Percentiles rank a stretch among this genome's conserved stretches.
Evolutionary conservation across 2,888 invertebrate genomes (phyloP).

Genomic region (Trissolcus brochymenae): DNA sequence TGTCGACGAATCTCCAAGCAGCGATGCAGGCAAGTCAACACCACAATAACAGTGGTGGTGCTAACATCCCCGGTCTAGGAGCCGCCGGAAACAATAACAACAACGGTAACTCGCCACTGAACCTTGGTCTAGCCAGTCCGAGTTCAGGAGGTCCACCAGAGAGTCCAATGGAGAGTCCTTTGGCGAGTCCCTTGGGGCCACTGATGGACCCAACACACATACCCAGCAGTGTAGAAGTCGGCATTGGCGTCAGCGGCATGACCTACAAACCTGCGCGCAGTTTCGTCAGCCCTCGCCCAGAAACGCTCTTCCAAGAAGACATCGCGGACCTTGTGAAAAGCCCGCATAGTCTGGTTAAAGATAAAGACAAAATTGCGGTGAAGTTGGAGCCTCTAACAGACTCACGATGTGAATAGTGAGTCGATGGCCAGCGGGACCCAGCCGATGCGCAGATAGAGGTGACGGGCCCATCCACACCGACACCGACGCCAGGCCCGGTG

Average conservation of each 20-base stretch:
- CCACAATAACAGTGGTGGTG: constrained; percentile 67
- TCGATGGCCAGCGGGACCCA: constrained; percentile 53
- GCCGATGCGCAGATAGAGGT: constrained; percentile 50
- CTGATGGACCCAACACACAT: constrained; percentile 81
- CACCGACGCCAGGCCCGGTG: constrained; percentile 31
- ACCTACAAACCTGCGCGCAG: constrained; percentile 81
- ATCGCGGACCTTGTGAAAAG: constrained; percentile 82
- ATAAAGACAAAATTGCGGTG: constrained; percentile 79
- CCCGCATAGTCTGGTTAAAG: constrained; percentile 72
- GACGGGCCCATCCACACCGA: constrained; percentile 30
- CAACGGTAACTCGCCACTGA: constrained; percentile 73
- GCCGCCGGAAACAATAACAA: constrained; percentile 76
- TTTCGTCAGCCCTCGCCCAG: constrained; percentile 81
- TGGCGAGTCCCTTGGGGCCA: constrained; percentile 81
- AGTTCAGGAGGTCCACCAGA: constrained; percentile 78
- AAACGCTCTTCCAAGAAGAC: constrained; percentile 81
- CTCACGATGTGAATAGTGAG: constrained; percentile 80
- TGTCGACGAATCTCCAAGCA: constrained; percentile 72
- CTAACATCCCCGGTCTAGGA: constrained; percentile 70
- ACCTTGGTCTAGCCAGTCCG: constrained; percentile 78
- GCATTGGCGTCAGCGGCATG: constrained; percentile 81
- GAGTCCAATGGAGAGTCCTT: constrained; percentile 80
- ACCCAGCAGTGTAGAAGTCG: constrained; percentile 78
- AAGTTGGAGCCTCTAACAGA: constrained; percentile 85
- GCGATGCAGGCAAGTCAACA: constrained; percentile 77